phyloP scores from a whole-genome alignment of 2,888 invertebrate species.

The Tubiluchus corallicola region DNA sequence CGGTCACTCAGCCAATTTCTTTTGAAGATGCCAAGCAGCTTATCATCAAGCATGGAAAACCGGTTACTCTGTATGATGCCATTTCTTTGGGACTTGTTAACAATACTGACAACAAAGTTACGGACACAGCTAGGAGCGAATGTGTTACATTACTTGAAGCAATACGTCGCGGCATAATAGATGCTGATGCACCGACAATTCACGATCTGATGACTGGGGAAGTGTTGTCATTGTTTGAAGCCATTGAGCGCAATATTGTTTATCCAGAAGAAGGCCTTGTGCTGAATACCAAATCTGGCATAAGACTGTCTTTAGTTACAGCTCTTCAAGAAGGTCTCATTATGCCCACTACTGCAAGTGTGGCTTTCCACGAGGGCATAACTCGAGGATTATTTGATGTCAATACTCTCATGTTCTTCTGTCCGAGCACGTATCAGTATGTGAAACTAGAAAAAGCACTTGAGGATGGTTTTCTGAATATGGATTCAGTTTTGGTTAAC shows the following conservation, averaged over 20 bases:
- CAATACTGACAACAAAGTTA: conserved; percentile 63
- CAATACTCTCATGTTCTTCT: conserved; percentile 50
- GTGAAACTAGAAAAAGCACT: conserved; percentile 64
- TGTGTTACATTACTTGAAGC: conserved; percentile 53
- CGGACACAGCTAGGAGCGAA: conserved; percentile 40
- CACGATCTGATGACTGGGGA: conserved; percentile 52
- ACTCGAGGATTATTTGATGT: conserved; percentile 35
- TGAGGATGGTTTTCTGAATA: conserved; percentile 43
- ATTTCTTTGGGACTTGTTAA: conserved; percentile 57
- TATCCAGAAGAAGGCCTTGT: conserved; percentile 58
- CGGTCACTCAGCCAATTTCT: too few species aligned
- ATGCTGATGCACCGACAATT: conserved; percentile 53
- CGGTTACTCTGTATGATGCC: conserved; percentile 53
- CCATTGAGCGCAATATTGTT: conserved; percentile 65
- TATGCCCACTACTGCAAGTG: background rate
- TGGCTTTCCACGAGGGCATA: background rate
- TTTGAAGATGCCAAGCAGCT: conserved; percentile 38
- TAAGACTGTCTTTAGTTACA: too few species aligned
- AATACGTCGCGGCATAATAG: conserved; percentile 50
- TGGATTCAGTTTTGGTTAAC: conserved; percentile 44
- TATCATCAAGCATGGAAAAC: conserved; percentile 42
- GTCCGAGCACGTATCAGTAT: conserved; percentile 64
- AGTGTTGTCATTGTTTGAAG: conserved; percentile 57
- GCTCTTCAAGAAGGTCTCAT: too few species aligned
- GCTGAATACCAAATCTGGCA: background rate